Evolutionary conservation across 2,888 invertebrate genomes (phyloP), one percentile per base, ranked within the genome.

Genomic region (Amorpha juglandis): DNA sequence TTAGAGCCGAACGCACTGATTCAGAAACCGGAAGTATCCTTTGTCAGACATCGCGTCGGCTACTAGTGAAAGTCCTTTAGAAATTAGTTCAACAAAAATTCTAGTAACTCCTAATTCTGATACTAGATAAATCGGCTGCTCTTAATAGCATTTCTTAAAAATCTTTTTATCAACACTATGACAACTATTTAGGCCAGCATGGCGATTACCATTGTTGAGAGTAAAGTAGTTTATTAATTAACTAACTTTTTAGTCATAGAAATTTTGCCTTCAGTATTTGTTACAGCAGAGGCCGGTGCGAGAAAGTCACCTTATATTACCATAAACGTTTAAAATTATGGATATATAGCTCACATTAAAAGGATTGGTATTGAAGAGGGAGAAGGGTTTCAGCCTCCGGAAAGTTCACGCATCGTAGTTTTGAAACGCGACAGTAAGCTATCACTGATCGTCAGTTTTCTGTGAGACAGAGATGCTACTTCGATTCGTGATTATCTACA

Each of bases 21-120:
- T 58, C 58, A 19, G 12, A 58, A 58, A 58, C 58, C 58, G 58
- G 38, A 58, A 58, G 58, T 42, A 58, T 42, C 58, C 58, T 42
- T 58, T 58, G 58, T 58, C 58, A 58, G 21, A 58, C 45, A 14
- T 42, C 42, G 42, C 38, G 55, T 38, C 38, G 38, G 58, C 58
- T 58, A 58, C 42, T 19, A 38, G 58, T 58, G 58, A 58, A 58
- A 58, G 58, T 58, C 58, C 58, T 58, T 42, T 58, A 42, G 58
- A 58, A 58, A 58, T 58, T 42, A 58, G 58, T 58, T 6, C 58
- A 58, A 19, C 42, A 58, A 58, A 58, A 58, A 58, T 58, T 58
- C 58, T 21, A 42, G 19, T 42, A 42, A 42, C 38, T 58, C 4
- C 58, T 1, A 11, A 42, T 58, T 58, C 38, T 19, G 16, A 4